Evolutionary conservation across 2,888 invertebrate species (phyloP).

Genomic region (Chromoteleia sp.): DNA sequence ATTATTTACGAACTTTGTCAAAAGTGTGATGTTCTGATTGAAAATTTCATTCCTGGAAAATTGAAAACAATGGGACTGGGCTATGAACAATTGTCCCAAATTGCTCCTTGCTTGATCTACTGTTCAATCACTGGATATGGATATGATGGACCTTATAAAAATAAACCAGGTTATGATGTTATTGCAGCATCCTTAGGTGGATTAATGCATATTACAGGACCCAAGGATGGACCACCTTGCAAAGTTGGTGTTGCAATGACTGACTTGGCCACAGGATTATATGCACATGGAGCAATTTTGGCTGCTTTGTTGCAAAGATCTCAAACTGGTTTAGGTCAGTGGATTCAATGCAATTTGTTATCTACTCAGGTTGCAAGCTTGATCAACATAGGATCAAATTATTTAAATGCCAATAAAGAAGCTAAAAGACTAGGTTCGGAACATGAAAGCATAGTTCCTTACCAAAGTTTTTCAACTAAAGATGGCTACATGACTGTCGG

Average conservation of each 20-base stretch:
- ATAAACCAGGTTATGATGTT: conserved; percentile 97
- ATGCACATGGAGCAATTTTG: conserved; percentile 97
- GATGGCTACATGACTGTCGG: conserved; percentile 95
- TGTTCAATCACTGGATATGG: conserved; percentile 98
- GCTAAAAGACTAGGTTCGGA: conserved; percentile 95
- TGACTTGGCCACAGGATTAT: conserved; percentile 96
- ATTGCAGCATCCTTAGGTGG: conserved; percentile 97
- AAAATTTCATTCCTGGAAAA: conserved; percentile 97
- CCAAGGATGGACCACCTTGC: conserved; percentile 92
- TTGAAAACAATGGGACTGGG: conserved; percentile 91
- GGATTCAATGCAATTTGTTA: conserved; percentile 96
- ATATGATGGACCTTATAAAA: conserved; percentile 92
- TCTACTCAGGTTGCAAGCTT: conserved; percentile 89
- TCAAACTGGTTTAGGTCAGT: conserved; percentile 93
- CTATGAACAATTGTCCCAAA: conserved; percentile 89
- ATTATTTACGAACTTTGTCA: conserved; percentile 90
- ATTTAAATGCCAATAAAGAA: conserved; percentile 93
- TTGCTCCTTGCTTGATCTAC: conserved; percentile 94
- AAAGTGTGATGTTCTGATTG: conserved; percentile 94
- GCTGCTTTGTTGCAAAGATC: conserved; percentile 93
- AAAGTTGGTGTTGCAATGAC: conserved; percentile 97
- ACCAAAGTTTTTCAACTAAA: conserved; percentile 93
- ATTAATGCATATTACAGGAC: conserved; percentile 94
- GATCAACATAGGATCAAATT: conserved; percentile 95
- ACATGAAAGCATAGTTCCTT: conserved; percentile 97